Evolutionary conservation across 2,113 vertebrate genomes (phyloP).

Genomic region (Callocephalon fimbriatum): DNA sequence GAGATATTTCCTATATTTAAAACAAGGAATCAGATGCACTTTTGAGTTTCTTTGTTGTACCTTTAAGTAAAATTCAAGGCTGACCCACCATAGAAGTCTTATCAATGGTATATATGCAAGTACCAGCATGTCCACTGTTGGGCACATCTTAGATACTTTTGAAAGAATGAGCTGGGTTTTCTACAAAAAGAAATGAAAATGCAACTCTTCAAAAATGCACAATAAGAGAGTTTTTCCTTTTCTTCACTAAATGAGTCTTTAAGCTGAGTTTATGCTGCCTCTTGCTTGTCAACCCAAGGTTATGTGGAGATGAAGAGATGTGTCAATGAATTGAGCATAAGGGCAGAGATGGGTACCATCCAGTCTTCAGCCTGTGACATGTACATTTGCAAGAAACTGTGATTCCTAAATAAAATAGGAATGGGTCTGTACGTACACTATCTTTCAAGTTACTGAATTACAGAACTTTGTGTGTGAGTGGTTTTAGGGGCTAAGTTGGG

Average conservation of each 20-base stretch:
- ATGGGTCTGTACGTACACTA: not conserved
- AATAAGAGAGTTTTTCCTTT: not conserved
- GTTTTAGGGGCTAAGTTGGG: not conserved
- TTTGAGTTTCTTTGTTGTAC: not conserved
- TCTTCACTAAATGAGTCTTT: not conserved
- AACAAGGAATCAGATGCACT: not conserved
- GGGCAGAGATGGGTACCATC: not conserved
- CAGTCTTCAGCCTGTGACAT: not conserved
- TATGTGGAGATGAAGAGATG: not conserved
- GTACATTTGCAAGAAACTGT: not conserved
- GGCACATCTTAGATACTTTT: not conserved
- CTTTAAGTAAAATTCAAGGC: not conserved
- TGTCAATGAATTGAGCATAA: not conserved
- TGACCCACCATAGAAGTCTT: not conserved
- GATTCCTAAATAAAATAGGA: not conserved
- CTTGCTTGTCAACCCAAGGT: not conserved
- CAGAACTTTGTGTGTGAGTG: not conserved
- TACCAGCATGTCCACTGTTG: not conserved
- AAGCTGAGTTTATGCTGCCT: not conserved
- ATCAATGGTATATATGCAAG: not conserved
- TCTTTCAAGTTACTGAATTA: not conserved
- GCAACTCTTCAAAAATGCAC: not conserved
- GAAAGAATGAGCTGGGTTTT: not conserved
- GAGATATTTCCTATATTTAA: not conserved
- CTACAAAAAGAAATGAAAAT: not conserved